Conservation (phyloP, 2,888 invertebrate species). For the Callosobruchus maculatus region DNA sequence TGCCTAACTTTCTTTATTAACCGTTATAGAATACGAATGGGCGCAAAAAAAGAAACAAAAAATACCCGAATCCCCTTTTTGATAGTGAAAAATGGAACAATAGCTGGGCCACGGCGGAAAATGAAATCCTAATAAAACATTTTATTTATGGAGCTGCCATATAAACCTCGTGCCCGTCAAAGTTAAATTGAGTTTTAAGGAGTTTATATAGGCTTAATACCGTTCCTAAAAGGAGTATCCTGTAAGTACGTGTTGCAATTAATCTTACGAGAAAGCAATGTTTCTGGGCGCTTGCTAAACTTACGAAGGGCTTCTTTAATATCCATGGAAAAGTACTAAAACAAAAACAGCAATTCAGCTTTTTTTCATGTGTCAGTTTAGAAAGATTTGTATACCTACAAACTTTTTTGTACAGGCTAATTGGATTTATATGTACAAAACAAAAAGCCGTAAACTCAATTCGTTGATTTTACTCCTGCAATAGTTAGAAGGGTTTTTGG, state of each 20-base stretch:
- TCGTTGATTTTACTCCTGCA: too few species aligned
- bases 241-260: background rate
- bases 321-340: background rate
- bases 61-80: background rate
- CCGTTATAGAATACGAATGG: background rate
- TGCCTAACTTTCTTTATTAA: background rate
- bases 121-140: background rate
- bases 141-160: background rate
- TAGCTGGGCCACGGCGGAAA: background rate
- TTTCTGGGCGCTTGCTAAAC: background rate
- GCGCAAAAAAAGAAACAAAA: background rate
- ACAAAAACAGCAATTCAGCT: too few species aligned
- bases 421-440: too few species aligned
- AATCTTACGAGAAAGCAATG: background rate
- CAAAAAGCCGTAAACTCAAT: too few species aligned
- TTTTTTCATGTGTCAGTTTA: too few species aligned
- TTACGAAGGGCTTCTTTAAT: background rate
- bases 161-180: background rate
- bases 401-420: too few species aligned
- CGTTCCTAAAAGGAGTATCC: background rate
- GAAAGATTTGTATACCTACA: too few species aligned
- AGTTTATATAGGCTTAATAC: background rate
- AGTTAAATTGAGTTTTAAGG: background rate
- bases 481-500: too few species aligned
- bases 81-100: background rate